Conservation (phyloP, 2,888 invertebrate species). For the Harpalus rufipes region DNA sequence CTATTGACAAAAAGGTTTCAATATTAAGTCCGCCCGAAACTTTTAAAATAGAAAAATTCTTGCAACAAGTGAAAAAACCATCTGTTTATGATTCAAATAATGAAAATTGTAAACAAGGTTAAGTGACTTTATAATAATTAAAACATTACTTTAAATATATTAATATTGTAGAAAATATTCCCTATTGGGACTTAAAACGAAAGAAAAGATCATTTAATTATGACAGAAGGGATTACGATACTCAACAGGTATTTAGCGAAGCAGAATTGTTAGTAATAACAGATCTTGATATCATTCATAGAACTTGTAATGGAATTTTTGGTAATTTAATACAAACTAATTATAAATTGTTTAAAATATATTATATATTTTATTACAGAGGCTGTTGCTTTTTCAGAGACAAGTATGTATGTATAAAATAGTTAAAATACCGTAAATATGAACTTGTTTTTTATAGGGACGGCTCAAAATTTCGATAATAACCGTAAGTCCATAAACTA, state of each 20-base stretch:
- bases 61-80: conserved; percentile 36
- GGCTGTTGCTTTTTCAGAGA: no score
- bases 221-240: conserved; percentile 71
- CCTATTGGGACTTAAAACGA: conserved; percentile 69
- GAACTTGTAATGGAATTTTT: conserved; percentile 75
- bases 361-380: no score
- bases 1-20: conserved; percentile 80
- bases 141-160: background rate
- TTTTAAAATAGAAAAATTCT: conserved; percentile 70
- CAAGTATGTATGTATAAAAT: background rate
- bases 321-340: background rate
- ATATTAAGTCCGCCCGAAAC: conserved; percentile 73
- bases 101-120: conserved; percentile 35
- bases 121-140: background rate
- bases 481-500: background rate
- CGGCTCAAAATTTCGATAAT: background rate
- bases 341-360: no score
- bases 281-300: conserved; percentile 79
- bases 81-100: background rate
- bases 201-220: conserved; percentile 71
- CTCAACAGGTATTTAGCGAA: conserved; percentile 75
- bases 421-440: conserved; percentile 16
- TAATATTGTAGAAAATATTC: conserved; percentile 8
- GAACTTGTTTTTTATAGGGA: background rate
- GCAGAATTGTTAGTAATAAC: conserved; percentile 79